Conservation (phyloP, 2,888 invertebrate genomes). For the Tethea ocularis region DNA sequence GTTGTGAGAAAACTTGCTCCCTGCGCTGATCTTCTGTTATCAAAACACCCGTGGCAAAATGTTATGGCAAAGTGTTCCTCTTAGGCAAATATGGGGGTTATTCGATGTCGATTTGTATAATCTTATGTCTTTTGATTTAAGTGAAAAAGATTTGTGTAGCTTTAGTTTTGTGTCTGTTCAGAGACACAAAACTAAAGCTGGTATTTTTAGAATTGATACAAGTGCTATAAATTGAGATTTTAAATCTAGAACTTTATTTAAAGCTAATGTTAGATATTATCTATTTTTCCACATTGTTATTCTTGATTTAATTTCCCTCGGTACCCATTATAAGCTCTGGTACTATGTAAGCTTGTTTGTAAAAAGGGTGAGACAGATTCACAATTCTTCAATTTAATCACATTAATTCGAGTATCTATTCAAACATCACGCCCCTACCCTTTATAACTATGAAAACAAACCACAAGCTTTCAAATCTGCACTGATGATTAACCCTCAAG, state of each 20-base stretch:
- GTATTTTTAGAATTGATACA: too few species aligned
- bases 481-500: slow-evolving; percentile 71
- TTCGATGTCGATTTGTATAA: slow-evolving; percentile 5
- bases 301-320: too few species aligned
- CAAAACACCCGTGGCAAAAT: slow-evolving; percentile 38
- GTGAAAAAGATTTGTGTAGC: neutral
- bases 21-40: slow-evolving; percentile 42
- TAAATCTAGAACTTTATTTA: too few species aligned
- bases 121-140: slow-evolving; percentile 1
- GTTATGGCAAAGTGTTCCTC: slow-evolving; percentile 7
- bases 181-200: too few species aligned
- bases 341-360: too few species aligned
- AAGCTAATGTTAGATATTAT: neutral
- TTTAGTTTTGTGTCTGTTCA: neutral
- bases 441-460: slow-evolving; percentile 44
- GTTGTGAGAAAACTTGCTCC: slow-evolving; percentile 45
- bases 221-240: too few species aligned
- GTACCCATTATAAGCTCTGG: too few species aligned
- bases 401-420: neutral
- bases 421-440: slow-evolving; percentile 26
- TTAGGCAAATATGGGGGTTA: slow-evolving; percentile 9
- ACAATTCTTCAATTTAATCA: neutral
- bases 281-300: neutral
- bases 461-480: slow-evolving; percentile 60
- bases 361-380: neutral